Percentiles rank a stretch among this genome's conserved stretches.
These are phyloP conservation scores for Lutraria lutraria DNA, from an alignment of 2,888 invertebrate genomes.

Conservation along the genomic window DNA sequence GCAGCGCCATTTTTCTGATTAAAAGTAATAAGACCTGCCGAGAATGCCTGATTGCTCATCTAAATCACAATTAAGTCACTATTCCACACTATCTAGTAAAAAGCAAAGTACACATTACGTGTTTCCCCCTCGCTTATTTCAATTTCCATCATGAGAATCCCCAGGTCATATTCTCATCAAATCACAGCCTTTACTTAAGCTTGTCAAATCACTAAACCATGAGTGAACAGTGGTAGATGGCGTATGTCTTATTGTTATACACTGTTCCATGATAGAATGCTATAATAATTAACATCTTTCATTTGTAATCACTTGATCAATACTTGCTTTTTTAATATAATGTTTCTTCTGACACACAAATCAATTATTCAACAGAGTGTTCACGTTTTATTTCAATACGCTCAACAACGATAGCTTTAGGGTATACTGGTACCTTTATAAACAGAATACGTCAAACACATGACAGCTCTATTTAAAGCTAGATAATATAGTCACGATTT, in stretches of 20 bases:
- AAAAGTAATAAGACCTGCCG: neutral
- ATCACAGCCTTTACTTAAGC: neutral
- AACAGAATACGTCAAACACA: too few species aligned
- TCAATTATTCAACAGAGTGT: neutral
- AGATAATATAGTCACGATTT: too few species aligned
- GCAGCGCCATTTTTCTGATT: conserved; percentile 2
- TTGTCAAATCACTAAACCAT: conserved; percentile 1
- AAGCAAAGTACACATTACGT: neutral
- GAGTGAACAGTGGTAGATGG: neutral
- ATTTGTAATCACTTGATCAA: neutral
- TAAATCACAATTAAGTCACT: conserved; percentile 6
- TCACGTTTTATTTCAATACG: too few species aligned
- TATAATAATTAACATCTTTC: neutral
- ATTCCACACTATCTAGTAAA: neutral
- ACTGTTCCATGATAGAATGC: neutral
- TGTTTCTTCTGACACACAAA: neutral
- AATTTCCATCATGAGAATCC: neutral
- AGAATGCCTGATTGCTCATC: conserved; percentile 13
- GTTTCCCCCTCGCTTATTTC: neutral
- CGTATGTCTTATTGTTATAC: neutral
- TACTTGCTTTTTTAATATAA: neutral
- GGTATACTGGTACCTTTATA: too few species aligned
- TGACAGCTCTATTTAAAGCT: too few species aligned
- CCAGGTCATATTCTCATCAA: neutral
- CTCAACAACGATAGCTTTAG: too few species aligned